Evolutionary conservation across 2,113 vertebrate species (phyloP).

Genomic region (Isurus oxyrinchus): DNA sequence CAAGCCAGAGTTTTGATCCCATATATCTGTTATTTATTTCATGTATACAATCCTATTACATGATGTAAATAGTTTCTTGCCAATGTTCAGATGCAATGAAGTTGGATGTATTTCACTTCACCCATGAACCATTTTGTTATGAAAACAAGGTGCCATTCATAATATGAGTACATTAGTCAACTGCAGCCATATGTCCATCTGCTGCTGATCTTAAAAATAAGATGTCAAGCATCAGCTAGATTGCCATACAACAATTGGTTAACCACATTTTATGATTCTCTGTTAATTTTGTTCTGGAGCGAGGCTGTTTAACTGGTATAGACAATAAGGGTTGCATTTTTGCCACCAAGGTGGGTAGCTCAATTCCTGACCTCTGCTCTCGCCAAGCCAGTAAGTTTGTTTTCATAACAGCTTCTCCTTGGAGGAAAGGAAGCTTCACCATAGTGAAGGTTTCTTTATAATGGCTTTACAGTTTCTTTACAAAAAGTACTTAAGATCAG

Average conservation of each 20-base stretch:
- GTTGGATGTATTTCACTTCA: background rate
- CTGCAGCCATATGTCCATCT: background rate
- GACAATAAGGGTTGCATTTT: too few species aligned
- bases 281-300: background rate
- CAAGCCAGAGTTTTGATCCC: background rate
- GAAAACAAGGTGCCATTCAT: background rate
- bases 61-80: background rate
- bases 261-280: background rate
- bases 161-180: background rate
- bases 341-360: too few species aligned
- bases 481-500: too few species aligned
- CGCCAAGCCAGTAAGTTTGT: too few species aligned
- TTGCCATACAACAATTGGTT: background rate
- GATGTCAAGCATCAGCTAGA: background rate
- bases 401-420: too few species aligned
- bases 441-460: too few species aligned
- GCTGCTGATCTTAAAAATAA: background rate
- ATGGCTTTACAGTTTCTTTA: too few species aligned
- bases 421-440: too few species aligned
- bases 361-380: too few species aligned
- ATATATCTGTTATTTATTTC: background rate
- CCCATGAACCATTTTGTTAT: background rate
- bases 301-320: background rate
- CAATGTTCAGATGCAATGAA: background rate
- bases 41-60: background rate